These are phyloP conservation scores for Sterrhoptilus dennistouni DNA, from an alignment of 2,113 vertebrate species.

Conservation along the genomic window DNA sequence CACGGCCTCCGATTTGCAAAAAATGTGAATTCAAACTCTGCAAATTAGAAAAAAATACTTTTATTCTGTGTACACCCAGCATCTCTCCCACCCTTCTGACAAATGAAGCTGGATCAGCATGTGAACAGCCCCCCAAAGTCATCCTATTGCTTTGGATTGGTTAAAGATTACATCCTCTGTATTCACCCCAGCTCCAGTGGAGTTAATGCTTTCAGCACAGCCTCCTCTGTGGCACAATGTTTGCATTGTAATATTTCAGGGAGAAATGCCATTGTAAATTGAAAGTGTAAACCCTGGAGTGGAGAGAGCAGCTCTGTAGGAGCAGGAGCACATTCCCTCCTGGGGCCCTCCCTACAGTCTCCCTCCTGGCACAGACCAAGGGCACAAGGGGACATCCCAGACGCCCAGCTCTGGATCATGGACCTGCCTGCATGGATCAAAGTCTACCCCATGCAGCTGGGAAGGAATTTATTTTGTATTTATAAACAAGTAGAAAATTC, in stretches of 20 bases:
- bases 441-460: not conserved
- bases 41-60: not conserved
- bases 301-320: not conserved
- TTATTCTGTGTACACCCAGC: not conserved
- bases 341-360: fast-evolving
- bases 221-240: not conserved
- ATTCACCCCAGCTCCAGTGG: not conserved
- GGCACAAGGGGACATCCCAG: fast-evolving
- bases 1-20: fast-evolving
- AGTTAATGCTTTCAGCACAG: not conserved
- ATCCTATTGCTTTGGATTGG: not conserved
- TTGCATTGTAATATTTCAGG: not conserved
- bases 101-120: not conserved
- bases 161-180: not conserved
- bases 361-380: not conserved
- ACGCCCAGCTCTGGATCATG: not conserved
- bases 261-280: not conserved
- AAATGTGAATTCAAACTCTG: not conserved
- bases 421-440: not conserved
- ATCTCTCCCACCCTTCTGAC: not conserved
- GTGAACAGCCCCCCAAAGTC: not conserved
- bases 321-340: not conserved
- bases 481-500: not conserved
- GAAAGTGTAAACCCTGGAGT: not conserved
- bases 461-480: not conserved